phyloP scores from a whole-genome alignment of 2,113 vertebrate genomes.

The Gavia stellata region DNA sequence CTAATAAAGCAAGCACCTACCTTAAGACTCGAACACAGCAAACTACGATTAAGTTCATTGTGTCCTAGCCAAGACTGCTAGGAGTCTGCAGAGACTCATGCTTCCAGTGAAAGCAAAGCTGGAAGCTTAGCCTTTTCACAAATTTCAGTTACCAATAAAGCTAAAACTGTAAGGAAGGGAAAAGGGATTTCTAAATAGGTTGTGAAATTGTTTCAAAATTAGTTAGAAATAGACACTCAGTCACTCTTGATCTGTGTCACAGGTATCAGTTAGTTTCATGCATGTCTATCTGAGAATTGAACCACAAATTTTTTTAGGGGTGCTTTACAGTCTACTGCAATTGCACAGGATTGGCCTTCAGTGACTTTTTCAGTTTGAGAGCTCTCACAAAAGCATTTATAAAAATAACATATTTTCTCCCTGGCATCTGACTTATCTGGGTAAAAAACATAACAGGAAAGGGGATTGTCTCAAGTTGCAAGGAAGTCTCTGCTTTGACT shows the following conservation, averaged over 20 bases:
- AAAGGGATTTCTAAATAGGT: neutral
- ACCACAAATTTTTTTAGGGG: neutral
- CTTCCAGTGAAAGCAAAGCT: neutral
- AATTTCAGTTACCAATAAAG: neutral
- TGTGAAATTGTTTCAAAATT: neutral
- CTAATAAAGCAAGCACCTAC: neutral
- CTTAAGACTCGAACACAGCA: neutral
- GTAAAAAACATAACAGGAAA: neutral
- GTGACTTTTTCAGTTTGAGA: neutral
- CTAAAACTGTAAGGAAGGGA: neutral
- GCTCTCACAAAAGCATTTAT: neutral
- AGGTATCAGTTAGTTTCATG: neutral
- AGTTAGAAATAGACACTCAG: neutral
- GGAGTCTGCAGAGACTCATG: neutral
- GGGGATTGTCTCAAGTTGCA: neutral
- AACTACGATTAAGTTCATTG: neutral
- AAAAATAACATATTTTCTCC: neutral
- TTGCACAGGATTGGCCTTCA: fast-evolving
- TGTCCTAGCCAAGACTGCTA: neutral
- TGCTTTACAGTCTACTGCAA: neutral
- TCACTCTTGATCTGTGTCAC: neutral
- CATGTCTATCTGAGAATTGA: neutral
- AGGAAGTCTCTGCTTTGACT: neutral
- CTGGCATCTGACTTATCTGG: neutral
- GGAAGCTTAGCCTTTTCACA: neutral